Base-by-base conservation (phyloP, 2,888 invertebrate genomes). In the Drosophila percnosoma region DNA sequence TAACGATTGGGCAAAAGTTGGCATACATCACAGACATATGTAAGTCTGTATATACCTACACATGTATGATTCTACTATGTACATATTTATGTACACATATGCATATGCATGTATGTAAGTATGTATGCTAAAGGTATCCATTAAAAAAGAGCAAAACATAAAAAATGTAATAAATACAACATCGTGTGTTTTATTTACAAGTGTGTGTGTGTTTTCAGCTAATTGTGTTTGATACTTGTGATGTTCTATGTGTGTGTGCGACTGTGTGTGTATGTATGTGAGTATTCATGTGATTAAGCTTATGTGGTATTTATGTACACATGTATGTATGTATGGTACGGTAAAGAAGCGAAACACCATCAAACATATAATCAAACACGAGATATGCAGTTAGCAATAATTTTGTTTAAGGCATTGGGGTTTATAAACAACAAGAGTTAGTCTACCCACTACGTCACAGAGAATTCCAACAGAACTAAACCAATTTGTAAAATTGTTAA, bases 401-500 rank as follows among this genome's bases (percentile, higher is more conserved):
- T 78, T 60, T 77, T 45, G 58, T 62, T 52, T 55, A 45, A 59
- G 60, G 69, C 60, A 54, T 74, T 55, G 55, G 55, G 65, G 33
- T 71, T 45, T 48, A 51, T 57, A 27, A 80, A 68, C 57, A 75
- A 75, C 66, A 77, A 63, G 60, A 79, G 58, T 38, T 57, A 45
- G 63, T 61, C 76, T 80, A 77, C 76, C 75, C 71, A 77, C 77
- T 80, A 80, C 80, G 34, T 53, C 76, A 77, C 76, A 75, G 73
- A 71, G 62, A 75, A 77, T 71, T 77, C 58, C 34, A 66, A 66
- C 65, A 51, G 15, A 72, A 74, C 75, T 38, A 51, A 68, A 67
- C 49, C 68, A 67, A 68, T 58, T 62, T 15, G 34, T 36, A 8
- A 45, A 24, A 45, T 45, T 36, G 15, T 54, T 11, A 54, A 54